phyloP scores from a whole-genome alignment of 2,888 invertebrate genomes.

The Ditula angustiorana region DNA sequence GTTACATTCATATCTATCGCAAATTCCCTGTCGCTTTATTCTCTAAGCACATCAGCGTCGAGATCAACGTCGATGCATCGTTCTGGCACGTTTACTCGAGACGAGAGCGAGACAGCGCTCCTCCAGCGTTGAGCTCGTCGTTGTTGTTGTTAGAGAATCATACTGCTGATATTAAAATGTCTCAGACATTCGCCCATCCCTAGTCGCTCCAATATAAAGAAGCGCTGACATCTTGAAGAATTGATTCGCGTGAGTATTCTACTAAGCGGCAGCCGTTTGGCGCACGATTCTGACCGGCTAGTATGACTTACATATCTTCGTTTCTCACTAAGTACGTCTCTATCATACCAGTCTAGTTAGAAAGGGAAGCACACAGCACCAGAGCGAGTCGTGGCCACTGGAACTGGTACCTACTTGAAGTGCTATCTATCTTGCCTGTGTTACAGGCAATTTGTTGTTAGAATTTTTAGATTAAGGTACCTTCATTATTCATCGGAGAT shows the following conservation, averaged over 20 bases:
- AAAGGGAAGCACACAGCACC: neutral
- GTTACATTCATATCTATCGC: too few species aligned
- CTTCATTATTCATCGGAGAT: constrained; percentile 31
- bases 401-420: neutral
- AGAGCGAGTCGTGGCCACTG: neutral
- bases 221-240: constrained; percentile 52
- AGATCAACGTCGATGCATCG: too few species aligned
- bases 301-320: too few species aligned
- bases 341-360: neutral
- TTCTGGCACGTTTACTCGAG: too few species aligned
- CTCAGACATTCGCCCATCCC: constrained; percentile 38
- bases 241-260: constrained; percentile 50
- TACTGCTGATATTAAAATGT: neutral
- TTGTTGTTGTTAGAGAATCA: too few species aligned
- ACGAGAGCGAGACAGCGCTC: too few species aligned
- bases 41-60: too few species aligned
- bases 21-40: too few species aligned
- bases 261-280: constrained; percentile 45
- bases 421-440: constrained; percentile 16
- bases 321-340: neutral
- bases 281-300: neutral
- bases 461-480: constrained; percentile 27
- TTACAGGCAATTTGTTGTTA: constrained; percentile 14
- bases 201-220: constrained; percentile 45
- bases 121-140: too few species aligned